Conservation (phyloP, 2,888 invertebrate species). For the Pachymerium ferrugineum region DNA sequence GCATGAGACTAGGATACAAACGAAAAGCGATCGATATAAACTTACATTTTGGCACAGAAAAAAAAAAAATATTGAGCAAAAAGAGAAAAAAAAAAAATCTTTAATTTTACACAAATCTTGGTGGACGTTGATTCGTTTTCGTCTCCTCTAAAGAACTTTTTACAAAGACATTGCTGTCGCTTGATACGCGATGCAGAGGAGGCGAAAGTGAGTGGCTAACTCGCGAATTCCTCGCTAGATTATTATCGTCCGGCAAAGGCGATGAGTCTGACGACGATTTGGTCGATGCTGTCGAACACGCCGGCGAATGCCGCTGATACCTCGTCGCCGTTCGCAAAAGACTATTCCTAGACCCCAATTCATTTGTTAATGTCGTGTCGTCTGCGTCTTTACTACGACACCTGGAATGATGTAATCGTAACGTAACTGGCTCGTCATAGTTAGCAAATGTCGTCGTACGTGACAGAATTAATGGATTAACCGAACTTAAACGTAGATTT, state of each 20-base stretch:
- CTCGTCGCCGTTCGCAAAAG: neutral
- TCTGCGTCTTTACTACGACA: neutral
- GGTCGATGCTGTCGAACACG: constrained; percentile 25
- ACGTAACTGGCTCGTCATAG: neutral
- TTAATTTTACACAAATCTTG: neutral
- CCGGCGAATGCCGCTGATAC: constrained; percentile 21
- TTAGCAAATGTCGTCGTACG: constrained; percentile 13
- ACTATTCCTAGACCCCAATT: constrained; percentile 25
- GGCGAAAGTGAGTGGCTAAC: neutral
- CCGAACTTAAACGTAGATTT: neutral
- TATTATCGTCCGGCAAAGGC: neutral
- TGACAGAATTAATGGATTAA: neutral
- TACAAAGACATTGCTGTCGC: constrained; percentile 7
- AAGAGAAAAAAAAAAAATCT: no score
- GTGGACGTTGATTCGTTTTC: neutral
- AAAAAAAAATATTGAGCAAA: neutral
- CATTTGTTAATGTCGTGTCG: neutral
- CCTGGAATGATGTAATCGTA: neutral
- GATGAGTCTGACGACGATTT: constrained; percentile 19
- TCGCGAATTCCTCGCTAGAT: neutral
- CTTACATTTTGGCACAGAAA: neutral
- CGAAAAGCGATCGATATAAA: neutral
- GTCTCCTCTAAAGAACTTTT: neutral
- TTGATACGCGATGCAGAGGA: neutral
- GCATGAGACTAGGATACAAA: no score